Evolutionary conservation across 2,797 vertebrate species (phyloP).

Genomic region (Spinibarbus caldwelli): DNA sequence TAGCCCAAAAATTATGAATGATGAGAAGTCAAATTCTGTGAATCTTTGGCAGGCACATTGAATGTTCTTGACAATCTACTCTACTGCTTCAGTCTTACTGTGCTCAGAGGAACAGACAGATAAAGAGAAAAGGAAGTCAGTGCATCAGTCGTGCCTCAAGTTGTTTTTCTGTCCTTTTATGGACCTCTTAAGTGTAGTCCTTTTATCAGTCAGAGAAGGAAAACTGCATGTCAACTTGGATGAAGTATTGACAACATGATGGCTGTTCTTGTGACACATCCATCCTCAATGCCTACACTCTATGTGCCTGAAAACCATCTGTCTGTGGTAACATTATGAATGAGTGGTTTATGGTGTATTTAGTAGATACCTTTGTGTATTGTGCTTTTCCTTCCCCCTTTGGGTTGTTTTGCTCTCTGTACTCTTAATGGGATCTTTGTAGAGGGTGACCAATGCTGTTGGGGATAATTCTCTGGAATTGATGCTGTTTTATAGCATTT

Average conservation of each 20-base stretch:
- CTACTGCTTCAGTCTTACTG: not conserved
- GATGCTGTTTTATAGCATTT: not conserved
- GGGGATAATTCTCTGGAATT: not conserved
- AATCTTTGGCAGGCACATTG: not conserved
- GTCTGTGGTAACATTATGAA: not conserved
- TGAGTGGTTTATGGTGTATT: not conserved
- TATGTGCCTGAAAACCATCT: slow-evolving; percentile 15
- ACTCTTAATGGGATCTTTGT: not conserved
- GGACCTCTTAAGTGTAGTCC: not conserved
- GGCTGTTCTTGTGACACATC: slow-evolving; percentile 10
- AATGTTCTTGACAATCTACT: not conserved
- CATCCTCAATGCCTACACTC: not conserved
- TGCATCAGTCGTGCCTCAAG: not conserved
- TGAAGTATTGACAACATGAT: not conserved
- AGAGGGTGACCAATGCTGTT: not conserved
- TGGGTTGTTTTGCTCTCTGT: not conserved
- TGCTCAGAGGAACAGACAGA: not conserved
- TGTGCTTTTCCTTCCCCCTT: not conserved
- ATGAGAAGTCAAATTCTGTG: not conserved
- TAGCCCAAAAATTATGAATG: not conserved
- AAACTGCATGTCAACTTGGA: not conserved
- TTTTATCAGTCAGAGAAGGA: slow-evolving; percentile 19
- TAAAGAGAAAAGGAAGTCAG: not conserved
- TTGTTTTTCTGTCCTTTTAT: slow-evolving; percentile 1
- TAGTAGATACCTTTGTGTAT: slow-evolving; percentile 16